These are phyloP conservation scores for Pollimyrus isidori DNA, from an alignment of 2,113 vertebrate genomes.

Conservation along the genomic window DNA sequence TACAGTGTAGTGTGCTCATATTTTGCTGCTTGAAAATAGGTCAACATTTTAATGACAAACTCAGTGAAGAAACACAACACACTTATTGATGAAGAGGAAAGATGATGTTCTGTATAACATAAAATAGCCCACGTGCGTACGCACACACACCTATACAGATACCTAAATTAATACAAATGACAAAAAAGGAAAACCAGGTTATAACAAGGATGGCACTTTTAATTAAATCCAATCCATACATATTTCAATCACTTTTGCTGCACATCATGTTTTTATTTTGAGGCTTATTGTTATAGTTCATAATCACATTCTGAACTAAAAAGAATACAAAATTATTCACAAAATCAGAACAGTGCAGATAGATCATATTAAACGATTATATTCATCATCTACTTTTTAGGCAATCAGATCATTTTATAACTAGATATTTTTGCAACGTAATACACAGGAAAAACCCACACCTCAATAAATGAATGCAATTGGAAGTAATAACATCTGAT, in stretches of 20 bases:
- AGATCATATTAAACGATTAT: constrained; percentile 7
- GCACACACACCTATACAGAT: not conserved
- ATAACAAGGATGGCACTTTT: constrained; percentile 52
- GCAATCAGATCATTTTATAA: constrained; percentile 19
- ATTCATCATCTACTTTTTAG: constrained; percentile 20
- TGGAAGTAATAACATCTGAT: not conserved
- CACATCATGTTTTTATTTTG: constrained; percentile 20
- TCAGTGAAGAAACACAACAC: not conserved
- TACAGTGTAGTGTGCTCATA: not conserved
- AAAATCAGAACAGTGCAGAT: constrained; percentile 18
- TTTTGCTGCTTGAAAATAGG: not conserved
- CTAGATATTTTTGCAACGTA: not conserved
- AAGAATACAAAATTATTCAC: constrained; percentile 31
- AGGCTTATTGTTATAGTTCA: constrained; percentile 24
- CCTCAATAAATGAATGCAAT: not conserved
- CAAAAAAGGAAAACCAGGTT: constrained; percentile 5
- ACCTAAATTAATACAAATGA: not conserved
- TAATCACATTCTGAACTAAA: constrained; percentile 40
- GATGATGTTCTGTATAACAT: not conserved
- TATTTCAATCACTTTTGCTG: constrained; percentile 35
- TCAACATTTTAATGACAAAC: not conserved
- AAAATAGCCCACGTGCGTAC: not conserved
- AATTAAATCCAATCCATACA: constrained; percentile 54
- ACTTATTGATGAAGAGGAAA: not conserved
- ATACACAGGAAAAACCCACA: constrained; percentile 18